These are phyloP conservation scores for Trachops cirrhosus DNA, from an alignment of 2,797 vertebrate genomes.

Conservation along the genomic window DNA sequence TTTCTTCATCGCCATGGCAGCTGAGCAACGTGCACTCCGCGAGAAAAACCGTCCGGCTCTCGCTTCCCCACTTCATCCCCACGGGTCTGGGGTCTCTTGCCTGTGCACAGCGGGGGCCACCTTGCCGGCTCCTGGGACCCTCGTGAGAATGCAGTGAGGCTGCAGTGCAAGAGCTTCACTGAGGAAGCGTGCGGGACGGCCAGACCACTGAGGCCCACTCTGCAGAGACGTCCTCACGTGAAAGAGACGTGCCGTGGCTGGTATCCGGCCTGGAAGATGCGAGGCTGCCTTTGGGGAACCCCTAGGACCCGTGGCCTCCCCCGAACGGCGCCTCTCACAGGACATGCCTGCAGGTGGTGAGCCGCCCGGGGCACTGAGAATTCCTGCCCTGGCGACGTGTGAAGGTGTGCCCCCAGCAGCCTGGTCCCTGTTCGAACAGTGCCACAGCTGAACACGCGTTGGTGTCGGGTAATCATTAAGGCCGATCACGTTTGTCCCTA, in stretches of 20 bases:
- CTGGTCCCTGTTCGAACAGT: background rate
- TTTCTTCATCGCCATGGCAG: rapidly evolving
- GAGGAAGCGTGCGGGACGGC: background rate
- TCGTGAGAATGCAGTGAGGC: rapidly evolving
- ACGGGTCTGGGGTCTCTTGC: rapidly evolving
- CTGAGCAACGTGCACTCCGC: rapidly evolving
- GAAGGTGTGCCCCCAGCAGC: no score
- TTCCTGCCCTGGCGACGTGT: rapidly evolving
- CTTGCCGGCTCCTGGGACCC: rapidly evolving
- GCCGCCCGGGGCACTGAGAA: background rate
- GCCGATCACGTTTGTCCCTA: slow-evolving; percentile 55
- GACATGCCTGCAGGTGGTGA: rapidly evolving
- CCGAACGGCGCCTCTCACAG: rapidly evolving
- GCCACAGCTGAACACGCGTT: background rate
- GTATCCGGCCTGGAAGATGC: rapidly evolving
- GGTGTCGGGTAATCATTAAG: background rate
- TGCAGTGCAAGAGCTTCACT: background rate
- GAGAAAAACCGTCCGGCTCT: rapidly evolving
- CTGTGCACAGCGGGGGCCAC: rapidly evolving
- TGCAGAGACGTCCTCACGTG: rapidly evolving
- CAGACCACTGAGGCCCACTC: rapidly evolving
- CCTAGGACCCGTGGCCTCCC: rapidly evolving
- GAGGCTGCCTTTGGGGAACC: background rate
- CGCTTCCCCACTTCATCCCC: rapidly evolving
- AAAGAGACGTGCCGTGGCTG: rapidly evolving